Evolutionary conservation across 2,888 invertebrate genomes (phyloP).

Genomic region (Lasioglossum leucozonium): DNA sequence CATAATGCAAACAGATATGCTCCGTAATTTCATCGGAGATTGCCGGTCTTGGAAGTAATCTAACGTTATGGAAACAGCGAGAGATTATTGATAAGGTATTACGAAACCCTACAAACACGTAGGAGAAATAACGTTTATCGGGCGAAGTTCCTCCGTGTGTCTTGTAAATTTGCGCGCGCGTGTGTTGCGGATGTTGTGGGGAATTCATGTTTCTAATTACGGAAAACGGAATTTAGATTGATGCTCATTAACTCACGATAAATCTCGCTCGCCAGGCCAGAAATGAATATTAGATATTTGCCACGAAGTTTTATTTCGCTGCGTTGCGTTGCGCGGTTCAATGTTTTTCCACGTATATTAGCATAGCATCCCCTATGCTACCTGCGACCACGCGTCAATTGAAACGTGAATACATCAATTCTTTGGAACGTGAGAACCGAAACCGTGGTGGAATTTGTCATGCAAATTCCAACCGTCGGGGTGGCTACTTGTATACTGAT

Average conservation of each 20-base stretch:
- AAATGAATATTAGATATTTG: not conserved
- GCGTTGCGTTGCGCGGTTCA: not conserved
- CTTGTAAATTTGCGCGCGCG: not conserved
- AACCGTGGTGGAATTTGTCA: not conserved
- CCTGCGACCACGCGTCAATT: not conserved
- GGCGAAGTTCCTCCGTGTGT: not conserved
- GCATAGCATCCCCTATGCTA: constrained; percentile 2
- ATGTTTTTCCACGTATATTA: not conserved
- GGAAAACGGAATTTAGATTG: constrained; percentile 11
- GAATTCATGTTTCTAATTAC: constrained; percentile 17
- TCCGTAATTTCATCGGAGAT: not conserved
- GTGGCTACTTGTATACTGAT: not conserved
- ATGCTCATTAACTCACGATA: not conserved
- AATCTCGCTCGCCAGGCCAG: not conserved
- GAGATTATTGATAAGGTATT: constrained; percentile 1
- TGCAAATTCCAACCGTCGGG: not conserved
- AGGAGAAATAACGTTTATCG: not conserved
- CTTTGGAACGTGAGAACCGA: not conserved
- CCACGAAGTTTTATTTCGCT: not conserved
- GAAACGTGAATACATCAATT: not conserved
- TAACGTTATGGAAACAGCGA: not conserved
- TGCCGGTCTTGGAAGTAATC: not conserved
- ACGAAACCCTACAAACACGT: not conserved
- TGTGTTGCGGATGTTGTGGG: not conserved
- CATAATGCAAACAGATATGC: not conserved